Evolutionary conservation across 1,140 invertebrate species (phyloP).

Genomic region (Drosophila subobscura): DNA sequence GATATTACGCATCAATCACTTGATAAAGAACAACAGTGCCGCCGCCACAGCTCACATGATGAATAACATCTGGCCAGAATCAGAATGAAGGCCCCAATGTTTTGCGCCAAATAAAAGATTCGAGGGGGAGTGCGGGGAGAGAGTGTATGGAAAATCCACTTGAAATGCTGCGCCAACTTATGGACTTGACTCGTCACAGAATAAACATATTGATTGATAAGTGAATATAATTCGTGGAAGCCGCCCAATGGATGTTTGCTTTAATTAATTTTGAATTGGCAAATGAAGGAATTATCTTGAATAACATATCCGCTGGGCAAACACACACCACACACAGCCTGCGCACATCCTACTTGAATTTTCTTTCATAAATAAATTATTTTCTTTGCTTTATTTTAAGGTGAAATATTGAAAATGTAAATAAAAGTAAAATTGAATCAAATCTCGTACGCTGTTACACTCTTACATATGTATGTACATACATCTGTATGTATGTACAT

Average conservation of each 20-base stretch:
- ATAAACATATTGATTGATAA: conserved; percentile 67
- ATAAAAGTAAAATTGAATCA: too few relatives aligned
- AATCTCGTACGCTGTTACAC: too few relatives aligned
- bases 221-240: conserved; percentile 47
- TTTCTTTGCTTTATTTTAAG: too few relatives aligned
- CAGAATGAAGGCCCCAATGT: conserved; percentile 63
- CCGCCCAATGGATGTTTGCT: conserved; percentile 46
- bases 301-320: background rate
- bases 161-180: conserved; percentile 55
- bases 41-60: conserved; percentile 56
- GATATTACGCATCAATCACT: conserved; percentile 77
- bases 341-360: too few relatives aligned
- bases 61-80: conserved; percentile 70
- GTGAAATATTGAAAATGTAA: too few relatives aligned
- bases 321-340: too few relatives aligned
- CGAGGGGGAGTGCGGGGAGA: conserved; percentile 1
- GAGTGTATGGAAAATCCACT: conserved; percentile 68
- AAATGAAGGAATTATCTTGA: conserved; percentile 25
- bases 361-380: too few relatives aligned
- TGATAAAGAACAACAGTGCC: conserved; percentile 69
- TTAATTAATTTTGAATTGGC: conserved; percentile 47
- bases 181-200: conserved; percentile 50
- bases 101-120: conserved; percentile 56
- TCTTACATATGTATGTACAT: too few relatives aligned
- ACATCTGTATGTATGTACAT: too few relatives aligned